Base-by-base conservation (phyloP, 2,888 invertebrate species). In the Caenorhabditis becei region DNA sequence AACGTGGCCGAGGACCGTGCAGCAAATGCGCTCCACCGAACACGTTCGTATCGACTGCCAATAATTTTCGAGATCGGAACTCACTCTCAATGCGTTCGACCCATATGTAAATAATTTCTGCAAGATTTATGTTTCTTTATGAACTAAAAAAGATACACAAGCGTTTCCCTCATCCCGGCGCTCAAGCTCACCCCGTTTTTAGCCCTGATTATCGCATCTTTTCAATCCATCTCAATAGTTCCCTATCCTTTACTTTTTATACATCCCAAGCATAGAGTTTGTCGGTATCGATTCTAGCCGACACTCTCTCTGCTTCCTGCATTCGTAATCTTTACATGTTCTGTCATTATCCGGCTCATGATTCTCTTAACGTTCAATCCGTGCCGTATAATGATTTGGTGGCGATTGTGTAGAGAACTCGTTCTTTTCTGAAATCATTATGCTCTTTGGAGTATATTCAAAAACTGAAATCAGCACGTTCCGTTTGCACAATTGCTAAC, bases 311-410 rank as follows among this genome's bases (percentile, higher is more conserved):
- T 47, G 32, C 49, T 37, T 69, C 58, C 47, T 47, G 23, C 44
- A 26, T 18, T 51, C 16, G 20, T 20, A 61, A 24, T 54, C 53
- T n/a, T 16, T 23, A n/a, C 20, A 8, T 54, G 49, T 20, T 47
- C 20, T 54, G 23, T 72, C 72, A 72, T 72, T 72, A 63, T 72
- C 56, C 63, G 72, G 72, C 32, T 58, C 72, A 47, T 56, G 32
- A 16, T 28, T n/a, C 16, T 11, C 20, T 32, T 24, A 20, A 1
- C 49, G 1, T 18, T n/a, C 41, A 28, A 53, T 28, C 44, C 54
- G 71, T 24, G 26, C 63, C 72, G 72, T 35, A 49, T 72, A 72
- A 63, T 72, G 72, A 56, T 23, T 16, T 8, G 54, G 41, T 65
- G 51, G 37, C 53, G 53, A 20, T 65, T 53, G 66, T 56, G 66